These are phyloP conservation scores for Periparus ater DNA, from an alignment of 2,797 vertebrate species.

Conservation along the genomic window DNA sequence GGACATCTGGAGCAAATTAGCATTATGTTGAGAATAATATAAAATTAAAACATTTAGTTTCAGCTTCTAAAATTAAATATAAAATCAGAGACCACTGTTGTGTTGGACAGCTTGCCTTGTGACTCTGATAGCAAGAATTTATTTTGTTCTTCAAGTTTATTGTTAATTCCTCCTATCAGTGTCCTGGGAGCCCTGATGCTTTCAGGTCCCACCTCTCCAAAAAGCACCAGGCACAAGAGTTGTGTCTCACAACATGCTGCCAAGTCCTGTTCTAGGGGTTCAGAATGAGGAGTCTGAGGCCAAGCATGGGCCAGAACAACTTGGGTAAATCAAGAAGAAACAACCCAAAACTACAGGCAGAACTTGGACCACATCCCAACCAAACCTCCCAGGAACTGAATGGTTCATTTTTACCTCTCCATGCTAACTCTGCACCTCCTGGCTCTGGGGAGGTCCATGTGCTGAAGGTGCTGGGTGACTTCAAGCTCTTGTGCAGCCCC, in stretches of 20 bases:
- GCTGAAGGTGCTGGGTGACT: not conserved
- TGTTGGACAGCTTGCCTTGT: constrained; percentile 46
- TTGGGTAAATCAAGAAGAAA: not conserved
- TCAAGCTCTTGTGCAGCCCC: not conserved
- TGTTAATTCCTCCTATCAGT: not conserved
- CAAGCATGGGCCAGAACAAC: not conserved
- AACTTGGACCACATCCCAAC: not conserved
- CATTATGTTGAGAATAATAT: constrained; percentile 77
- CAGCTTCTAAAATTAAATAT: constrained; percentile 76
- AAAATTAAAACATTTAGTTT: constrained; percentile 79
- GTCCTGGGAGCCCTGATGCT: not conserved
- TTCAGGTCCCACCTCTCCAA: not conserved
- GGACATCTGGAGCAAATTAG: constrained; percentile 75
- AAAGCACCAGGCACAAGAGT: not conserved
- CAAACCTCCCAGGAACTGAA: not conserved
- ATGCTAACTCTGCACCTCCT: not conserved
- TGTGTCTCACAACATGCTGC: not conserved
- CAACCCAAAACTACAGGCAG: not conserved
- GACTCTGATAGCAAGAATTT: constrained; percentile 44
- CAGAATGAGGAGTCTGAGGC: not conserved
- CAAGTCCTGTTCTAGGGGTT: not conserved
- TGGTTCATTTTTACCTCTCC: not conserved
- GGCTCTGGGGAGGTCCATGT: not conserved
- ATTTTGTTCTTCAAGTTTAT: not conserved
- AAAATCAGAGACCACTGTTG: constrained; percentile 65